Conservation (phyloP, 1,140 invertebrate genomes). For the Eubasilissa regina region DNA sequence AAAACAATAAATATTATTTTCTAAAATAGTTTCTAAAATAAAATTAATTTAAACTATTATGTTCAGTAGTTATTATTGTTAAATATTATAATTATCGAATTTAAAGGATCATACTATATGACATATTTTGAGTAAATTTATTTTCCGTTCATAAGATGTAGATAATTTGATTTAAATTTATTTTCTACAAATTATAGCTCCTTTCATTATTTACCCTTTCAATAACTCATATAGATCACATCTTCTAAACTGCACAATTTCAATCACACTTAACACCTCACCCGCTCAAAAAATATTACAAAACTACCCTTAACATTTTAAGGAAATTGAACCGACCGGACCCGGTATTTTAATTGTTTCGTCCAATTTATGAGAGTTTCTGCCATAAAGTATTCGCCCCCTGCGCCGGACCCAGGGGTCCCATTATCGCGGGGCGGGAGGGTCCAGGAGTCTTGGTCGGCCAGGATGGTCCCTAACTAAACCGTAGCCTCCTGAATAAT, state of each 20-base stretch:
- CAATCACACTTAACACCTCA: slow-evolving; percentile 41
- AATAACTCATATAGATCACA: slow-evolving; percentile 4
- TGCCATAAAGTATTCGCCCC: slow-evolving; percentile 51
- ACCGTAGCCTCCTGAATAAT: slow-evolving; percentile 55
- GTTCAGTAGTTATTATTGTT: too few relatives aligned
- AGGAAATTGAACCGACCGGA: slow-evolving; percentile 29
- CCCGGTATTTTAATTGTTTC: slow-evolving; percentile 59
- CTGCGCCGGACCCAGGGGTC: slow-evolving; percentile 41
- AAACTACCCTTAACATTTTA: slow-evolving; percentile 30
- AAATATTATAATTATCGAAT: too few relatives aligned
- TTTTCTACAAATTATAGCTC: too few relatives aligned
- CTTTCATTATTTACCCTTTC: too few relatives aligned
- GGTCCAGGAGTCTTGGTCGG: neutral
- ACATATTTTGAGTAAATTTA: too few relatives aligned
- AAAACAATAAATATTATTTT: too few relatives aligned
- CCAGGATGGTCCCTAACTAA: slow-evolving; percentile 40
- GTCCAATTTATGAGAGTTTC: slow-evolving; percentile 58
- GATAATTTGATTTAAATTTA: too few relatives aligned
- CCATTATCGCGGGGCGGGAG: slow-evolving; percentile 48
- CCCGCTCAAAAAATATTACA: slow-evolving; percentile 13
- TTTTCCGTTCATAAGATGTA: too few relatives aligned
- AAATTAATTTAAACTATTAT: too few relatives aligned
- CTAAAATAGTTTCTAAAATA: too few relatives aligned
- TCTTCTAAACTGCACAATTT: slow-evolving; percentile 31
- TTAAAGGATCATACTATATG: too few relatives aligned